A percentile compares a stretch with the other conserved stretches of the same genome.
These are phyloP conservation scores for Megaceryle maxima DNA, from an alignment of 2,113 vertebrate genomes.

Conservation along the genomic window DNA sequence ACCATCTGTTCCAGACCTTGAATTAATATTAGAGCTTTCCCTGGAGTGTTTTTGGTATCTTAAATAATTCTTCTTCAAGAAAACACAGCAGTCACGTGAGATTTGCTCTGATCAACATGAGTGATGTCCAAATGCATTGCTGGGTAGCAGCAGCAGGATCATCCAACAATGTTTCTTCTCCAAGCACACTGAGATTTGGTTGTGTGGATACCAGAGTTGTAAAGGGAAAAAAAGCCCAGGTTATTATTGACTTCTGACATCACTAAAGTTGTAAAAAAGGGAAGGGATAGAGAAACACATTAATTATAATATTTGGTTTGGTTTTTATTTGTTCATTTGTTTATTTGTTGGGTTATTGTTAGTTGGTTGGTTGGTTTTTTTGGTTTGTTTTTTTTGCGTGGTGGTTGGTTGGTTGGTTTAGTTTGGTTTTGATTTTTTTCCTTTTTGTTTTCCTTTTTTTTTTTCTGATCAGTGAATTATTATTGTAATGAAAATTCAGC, in stretches of 20 bases:
- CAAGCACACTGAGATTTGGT: not conserved
- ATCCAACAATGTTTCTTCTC: not conserved
- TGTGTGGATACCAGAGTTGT: not conserved
- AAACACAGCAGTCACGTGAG: not conserved
- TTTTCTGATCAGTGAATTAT: not conserved
- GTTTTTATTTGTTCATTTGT: too few species aligned
- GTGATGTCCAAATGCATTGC: not conserved
- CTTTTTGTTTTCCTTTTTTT: not conserved
- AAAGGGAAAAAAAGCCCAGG: not conserved
- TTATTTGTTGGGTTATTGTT: too few species aligned
- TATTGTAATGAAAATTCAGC: not conserved
- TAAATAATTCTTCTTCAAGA: not conserved
- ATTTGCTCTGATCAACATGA: not conserved
- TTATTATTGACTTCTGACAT: not conserved
- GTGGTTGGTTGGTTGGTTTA: too few species aligned
- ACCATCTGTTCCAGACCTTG: not conserved
- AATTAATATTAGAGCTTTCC: not conserved
- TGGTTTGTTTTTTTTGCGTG: too few species aligned
- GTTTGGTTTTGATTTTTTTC: too few species aligned
- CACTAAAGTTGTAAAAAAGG: not conserved
- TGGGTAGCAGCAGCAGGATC: not conserved
- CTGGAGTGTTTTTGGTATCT: not conserved
- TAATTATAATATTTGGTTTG: not conserved
- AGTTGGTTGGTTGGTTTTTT: too few species aligned
- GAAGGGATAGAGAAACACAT: not conserved